Percentiles rank a stretch among this genome's conserved stretches.
These are phyloP conservation scores for Drosophila aff. DNA, from an alignment of 1,140 invertebrate species.

Conservation along the genomic window DNA sequence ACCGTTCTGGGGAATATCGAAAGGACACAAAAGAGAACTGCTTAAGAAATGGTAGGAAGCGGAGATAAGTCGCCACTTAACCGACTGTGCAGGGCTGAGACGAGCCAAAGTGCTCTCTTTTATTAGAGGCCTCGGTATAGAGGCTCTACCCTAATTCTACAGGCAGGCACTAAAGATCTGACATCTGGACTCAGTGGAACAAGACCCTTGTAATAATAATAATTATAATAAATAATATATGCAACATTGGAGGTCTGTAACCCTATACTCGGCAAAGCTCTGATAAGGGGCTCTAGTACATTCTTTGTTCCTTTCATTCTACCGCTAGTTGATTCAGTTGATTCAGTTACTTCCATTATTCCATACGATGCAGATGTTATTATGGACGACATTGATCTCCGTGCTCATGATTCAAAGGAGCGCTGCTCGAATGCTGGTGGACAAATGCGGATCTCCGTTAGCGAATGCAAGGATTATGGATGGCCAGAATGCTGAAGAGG, in stretches of 20 bases:
- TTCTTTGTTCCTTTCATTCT: not conserved
- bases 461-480: not conserved
- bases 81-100: no score
- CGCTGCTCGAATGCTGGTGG: not conserved
- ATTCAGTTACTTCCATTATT: not conserved
- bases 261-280: not conserved
- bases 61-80: no score
- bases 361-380: slow-evolving; percentile 2
- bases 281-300: not conserved
- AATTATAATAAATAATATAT: no score
- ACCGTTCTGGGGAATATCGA: no score
- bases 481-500: not conserved
- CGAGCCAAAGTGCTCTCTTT: no score
- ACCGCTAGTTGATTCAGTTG: not conserved
- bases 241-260: not conserved
- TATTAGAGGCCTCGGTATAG: no score
- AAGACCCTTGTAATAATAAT: no score
- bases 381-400: not conserved
- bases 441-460: not conserved
- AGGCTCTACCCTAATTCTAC: no score
- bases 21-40: no score
- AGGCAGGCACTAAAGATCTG: no score
- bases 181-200: no score
- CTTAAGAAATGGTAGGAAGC: no score
- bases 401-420: not conserved